Evolutionary conservation across 2,797 vertebrate genomes (phyloP).

Genomic region (Sorex maritimensis): DNA sequence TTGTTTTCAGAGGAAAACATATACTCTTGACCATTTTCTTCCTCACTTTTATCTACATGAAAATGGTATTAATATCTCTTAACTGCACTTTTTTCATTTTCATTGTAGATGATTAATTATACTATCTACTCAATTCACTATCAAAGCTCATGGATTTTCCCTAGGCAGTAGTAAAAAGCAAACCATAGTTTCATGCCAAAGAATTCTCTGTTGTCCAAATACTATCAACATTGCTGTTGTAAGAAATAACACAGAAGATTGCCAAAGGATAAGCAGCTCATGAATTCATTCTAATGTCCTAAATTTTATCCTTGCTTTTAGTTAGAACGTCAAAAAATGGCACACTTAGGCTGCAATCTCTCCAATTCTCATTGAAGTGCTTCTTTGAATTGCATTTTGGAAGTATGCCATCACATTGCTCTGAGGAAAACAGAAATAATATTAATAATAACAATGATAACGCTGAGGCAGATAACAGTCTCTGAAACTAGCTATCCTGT

Average conservation of each 20-base stretch:
- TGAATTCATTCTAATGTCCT: slow-evolving; percentile 27
- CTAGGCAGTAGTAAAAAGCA: slow-evolving; percentile 44
- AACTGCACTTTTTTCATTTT: slow-evolving; percentile 45
- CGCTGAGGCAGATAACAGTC: neutral
- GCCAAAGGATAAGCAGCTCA: slow-evolving; percentile 17
- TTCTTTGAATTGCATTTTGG: slow-evolving; percentile 7
- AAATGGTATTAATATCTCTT: slow-evolving; percentile 45
- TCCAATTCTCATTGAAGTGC: neutral
- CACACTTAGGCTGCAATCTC: neutral
- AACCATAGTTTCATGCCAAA: slow-evolving; percentile 29
- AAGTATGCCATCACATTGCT: neutral
- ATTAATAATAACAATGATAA: neutral
- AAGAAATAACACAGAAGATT: slow-evolving; percentile 51
- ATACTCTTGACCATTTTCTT: slow-evolving; percentile 44
- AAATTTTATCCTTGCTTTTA: slow-evolving; percentile 39
- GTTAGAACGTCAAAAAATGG: slow-evolving; percentile 41
- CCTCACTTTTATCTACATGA: slow-evolving; percentile 25
- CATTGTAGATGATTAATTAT: slow-evolving; percentile 72
- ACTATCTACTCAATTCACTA: slow-evolving; percentile 46
- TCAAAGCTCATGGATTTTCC: slow-evolving; percentile 29
- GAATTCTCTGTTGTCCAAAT: slow-evolving; percentile 64
- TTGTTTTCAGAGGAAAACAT: slow-evolving; percentile 60
- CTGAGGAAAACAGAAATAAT: neutral
- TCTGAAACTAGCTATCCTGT: neutral
- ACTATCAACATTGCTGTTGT: slow-evolving; percentile 20